Evolutionary conservation across 2,797 vertebrate genomes (phyloP).

Genomic region (Poecilia gillii): DNA sequence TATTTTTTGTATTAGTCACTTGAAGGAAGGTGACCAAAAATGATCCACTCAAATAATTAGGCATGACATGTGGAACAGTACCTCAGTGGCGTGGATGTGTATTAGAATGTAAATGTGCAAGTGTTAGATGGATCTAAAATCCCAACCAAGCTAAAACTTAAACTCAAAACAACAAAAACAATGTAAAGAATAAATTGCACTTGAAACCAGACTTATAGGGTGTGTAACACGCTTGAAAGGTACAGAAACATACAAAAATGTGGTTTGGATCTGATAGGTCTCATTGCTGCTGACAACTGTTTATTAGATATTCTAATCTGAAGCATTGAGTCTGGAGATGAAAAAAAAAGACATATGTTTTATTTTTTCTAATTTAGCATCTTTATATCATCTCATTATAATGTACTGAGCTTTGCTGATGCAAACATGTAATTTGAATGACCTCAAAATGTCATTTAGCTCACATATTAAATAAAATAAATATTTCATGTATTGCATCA

Average conservation of each 20-base stretch:
- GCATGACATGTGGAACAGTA: too few species aligned
- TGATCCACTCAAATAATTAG: too few species aligned
- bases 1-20: too few species aligned
- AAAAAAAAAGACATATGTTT: neutral
- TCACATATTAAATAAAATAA: neutral
- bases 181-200: too few species aligned
- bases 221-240: neutral
- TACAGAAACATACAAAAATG: neutral
- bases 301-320: neutral
- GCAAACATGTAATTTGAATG: neutral
- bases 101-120: too few species aligned
- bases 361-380: neutral
- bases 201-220: too few species aligned
- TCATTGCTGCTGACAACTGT: neutral
- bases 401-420: neutral
- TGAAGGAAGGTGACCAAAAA: too few species aligned
- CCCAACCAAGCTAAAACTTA: too few species aligned
- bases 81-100: too few species aligned
- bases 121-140: too few species aligned
- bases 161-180: too few species aligned
- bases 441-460: neutral
- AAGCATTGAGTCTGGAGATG: neutral
- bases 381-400: neutral
- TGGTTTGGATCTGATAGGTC: neutral
- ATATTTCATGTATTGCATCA: constrained; percentile 1